Evolutionary conservation across 2,888 invertebrate species (phyloP), one percentile per base, ranked within the genome.

Genomic region (Ochlodes sylvanus): DNA sequence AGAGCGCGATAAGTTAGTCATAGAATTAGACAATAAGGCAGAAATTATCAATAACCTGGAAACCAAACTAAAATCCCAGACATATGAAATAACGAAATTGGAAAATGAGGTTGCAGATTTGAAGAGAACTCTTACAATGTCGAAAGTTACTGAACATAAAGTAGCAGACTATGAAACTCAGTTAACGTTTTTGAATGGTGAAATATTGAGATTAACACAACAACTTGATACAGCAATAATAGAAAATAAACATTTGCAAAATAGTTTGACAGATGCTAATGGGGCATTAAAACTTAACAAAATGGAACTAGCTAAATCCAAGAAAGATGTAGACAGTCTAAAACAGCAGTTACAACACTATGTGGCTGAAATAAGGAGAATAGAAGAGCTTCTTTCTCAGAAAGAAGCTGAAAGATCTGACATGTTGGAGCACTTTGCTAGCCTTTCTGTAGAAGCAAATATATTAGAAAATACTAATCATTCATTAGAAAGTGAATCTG

Each of bases 291-390:
- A 95, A 75, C 88, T 94, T 32, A 90, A 95, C 15, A 95, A 95
- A 73, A 95, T 94, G 74, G 96, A 96, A 82, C 91, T 96, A 75
- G 96, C 96, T 63, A 94, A 95, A 67, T 94, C 96, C 17, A 94
- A 94, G 74, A 94, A 95, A 79, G 96, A 97, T 90, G 95, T 96
- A 21, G 96, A 95, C 67, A 94, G 95, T 75, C 88, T 97, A 71
- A 97, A 96, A 81, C 94, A 95, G 71, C 97, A 97, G 80, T 86
- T 97, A 70, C 97, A 97, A 79, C 96, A 97, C 78, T 97, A 97
- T 88, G 97, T 97, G 6, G 95, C 95, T 76, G 97, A 97, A 92
- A 96, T 97, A 15, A 95, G 96, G 79, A 94, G 96, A 76, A 96
- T 96, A 70, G 97, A 97, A 85, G 97, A 97, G 77, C 87, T 97